Percentiles rank a stretch among this genome's conserved stretches.
Evolutionary conservation across 1,140 invertebrate species (phyloP).

Genomic region (Diorhabda carinulata): DNA sequence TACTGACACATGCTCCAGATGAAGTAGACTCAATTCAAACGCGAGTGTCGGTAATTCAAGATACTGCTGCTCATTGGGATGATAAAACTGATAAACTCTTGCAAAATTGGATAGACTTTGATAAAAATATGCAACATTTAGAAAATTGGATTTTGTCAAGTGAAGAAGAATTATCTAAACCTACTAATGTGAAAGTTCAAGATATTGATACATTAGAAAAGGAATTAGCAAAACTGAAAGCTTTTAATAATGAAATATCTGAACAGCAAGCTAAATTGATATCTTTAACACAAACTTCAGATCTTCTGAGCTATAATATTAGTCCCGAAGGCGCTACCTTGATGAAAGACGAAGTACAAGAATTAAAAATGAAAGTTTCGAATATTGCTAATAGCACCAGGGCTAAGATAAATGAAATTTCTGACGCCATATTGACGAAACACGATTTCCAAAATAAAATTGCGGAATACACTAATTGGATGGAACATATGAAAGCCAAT

Average conservation of each 20-base stretch:
- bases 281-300: constrained; percentile 70
- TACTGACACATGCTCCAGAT: constrained; percentile 68
- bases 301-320: constrained; percentile 70
- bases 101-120: constrained; percentile 74
- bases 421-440: constrained; percentile 71
- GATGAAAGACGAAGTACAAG: constrained; percentile 66
- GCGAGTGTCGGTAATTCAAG: constrained; percentile 72
- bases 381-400: constrained; percentile 69
- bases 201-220: constrained; percentile 69
- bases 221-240: constrained; percentile 67
- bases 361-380: constrained; percentile 68
- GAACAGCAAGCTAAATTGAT: constrained; percentile 78
- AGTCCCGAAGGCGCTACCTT: constrained; percentile 69
- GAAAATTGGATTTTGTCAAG: constrained; percentile 68
- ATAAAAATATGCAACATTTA: constrained; percentile 65
- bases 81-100: constrained; percentile 76
- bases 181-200: constrained; percentile 59
- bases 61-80: constrained; percentile 67
- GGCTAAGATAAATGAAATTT: constrained; percentile 70
- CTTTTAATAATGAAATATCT: constrained; percentile 75
- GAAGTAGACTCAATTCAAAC: constrained; percentile 79
- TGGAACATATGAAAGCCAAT: constrained; percentile 70
- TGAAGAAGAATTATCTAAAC: constrained; percentile 57
- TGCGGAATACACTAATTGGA: constrained; percentile 78
- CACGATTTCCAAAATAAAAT: constrained; percentile 84